phyloP scores from a whole-genome alignment of 1,140 invertebrate species.

The Drosophila arawakana region DNA sequence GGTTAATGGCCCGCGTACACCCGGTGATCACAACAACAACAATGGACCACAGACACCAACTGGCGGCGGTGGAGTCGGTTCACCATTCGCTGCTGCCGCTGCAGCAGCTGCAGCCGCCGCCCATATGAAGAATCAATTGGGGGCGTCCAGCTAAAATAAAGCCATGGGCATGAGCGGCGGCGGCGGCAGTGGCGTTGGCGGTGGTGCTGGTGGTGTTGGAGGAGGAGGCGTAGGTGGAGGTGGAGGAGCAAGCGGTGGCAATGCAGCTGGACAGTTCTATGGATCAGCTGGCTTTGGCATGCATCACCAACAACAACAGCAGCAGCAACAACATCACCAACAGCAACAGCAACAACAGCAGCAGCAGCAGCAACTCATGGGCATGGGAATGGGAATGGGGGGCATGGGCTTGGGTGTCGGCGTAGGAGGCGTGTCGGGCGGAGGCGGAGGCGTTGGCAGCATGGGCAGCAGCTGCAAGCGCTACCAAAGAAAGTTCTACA shows the following conservation, averaged over 20 bases:
- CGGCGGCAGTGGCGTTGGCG: conserved; percentile 45
- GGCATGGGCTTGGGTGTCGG: conserved; percentile 38
- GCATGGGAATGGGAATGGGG: conserved; percentile 39
- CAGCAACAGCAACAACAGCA: conserved; percentile 47
- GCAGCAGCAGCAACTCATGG: conserved; percentile 65
- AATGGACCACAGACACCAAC: conserved; percentile 73
- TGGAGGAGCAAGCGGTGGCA: conserved; percentile 38
- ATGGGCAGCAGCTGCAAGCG: conserved; percentile 76
- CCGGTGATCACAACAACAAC: conserved; percentile 81
- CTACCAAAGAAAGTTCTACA: conserved; percentile 84
- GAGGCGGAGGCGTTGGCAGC: conserved; percentile 62
- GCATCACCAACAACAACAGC: conserved; percentile 60
- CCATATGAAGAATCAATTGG: conserved; percentile 83
- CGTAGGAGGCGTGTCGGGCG: conserved; percentile 30
- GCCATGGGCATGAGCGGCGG: conserved; percentile 62
- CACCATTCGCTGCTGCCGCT: conserved; percentile 72
- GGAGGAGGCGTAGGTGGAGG: conserved; percentile 26
- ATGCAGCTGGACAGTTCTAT: conserved; percentile 50
- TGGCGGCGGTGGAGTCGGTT: conserved; percentile 52
- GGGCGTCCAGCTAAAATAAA: conserved; percentile 84
- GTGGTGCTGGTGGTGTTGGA: conserved; percentile 33
- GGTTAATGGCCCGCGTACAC: conserved; percentile 75
- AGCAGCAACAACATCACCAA: conserved; percentile 34
- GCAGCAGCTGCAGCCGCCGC: conserved; percentile 74
- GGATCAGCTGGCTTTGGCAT: conserved; percentile 59